phyloP scores from a whole-genome alignment of 2,797 vertebrate genomes.

The Alfaro cultratus region DNA sequence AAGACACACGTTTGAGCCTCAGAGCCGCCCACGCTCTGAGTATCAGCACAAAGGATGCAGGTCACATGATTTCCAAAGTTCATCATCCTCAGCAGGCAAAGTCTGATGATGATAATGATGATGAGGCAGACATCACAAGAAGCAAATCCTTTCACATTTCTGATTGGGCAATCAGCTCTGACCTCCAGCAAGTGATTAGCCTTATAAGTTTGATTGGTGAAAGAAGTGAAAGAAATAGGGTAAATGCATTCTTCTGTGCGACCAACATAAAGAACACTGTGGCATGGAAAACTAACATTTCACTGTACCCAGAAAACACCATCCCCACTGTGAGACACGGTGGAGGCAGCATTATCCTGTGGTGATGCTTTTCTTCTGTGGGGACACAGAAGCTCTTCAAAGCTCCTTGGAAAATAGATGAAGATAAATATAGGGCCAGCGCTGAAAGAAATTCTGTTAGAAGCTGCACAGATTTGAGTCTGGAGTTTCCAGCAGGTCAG shows the following conservation, averaged over 20 bases:
- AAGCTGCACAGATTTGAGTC: not conserved
- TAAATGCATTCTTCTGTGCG: not conserved
- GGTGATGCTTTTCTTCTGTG: not conserved
- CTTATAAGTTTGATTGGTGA: not conserved
- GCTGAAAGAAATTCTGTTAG: not conserved
- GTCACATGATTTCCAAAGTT: constrained; percentile 76
- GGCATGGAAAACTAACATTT: not conserved
- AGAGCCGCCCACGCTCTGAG: constrained; percentile 6
- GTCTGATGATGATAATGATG: constrained; percentile 16
- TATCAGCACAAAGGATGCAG: constrained; percentile 47
- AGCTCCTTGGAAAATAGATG: not conserved
- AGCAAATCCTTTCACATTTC: constrained; percentile 12
- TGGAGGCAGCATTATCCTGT: not conserved
- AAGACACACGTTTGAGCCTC: constrained; percentile 23
- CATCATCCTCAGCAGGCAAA: constrained; percentile 35
- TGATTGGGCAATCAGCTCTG: not conserved
- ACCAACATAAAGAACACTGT: not conserved
- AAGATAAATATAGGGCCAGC: not conserved
- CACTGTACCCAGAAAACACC: not conserved
- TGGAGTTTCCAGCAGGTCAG: not conserved
- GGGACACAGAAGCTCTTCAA: not conserved
- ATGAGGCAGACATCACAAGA: constrained; percentile 11
- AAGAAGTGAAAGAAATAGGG: not conserved
- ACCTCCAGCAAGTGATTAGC: not conserved
- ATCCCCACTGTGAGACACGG: not conserved